Base-by-base conservation (phyloP, 1,140 invertebrate genomes). In the Chironomus striatipennis region DNA sequence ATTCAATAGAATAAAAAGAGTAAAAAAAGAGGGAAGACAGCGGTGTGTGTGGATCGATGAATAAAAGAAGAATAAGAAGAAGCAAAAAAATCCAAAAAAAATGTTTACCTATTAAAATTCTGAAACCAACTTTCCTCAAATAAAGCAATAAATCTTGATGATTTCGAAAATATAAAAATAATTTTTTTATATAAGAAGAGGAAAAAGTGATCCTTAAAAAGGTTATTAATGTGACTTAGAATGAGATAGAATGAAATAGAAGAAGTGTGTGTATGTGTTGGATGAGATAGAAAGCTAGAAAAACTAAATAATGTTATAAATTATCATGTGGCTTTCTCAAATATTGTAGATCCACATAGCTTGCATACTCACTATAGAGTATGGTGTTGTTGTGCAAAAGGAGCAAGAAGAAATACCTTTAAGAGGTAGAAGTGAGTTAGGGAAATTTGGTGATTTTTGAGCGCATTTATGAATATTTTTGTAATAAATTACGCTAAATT, bases 91-190 rank as follows among this genome's bases (percentile, higher is more conserved):
- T 47, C 15, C 43, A 57, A 57, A 57, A 57, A 57, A 57, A n/a
- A n/a, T n/a, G 47, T 57, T 57, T 10, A 57, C 47, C 47, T 57
- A 57, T 57, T 57, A 57, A 57, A 57, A 57, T 57, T 57, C 47
- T 57, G 47, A 57, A n/a, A n/a, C 12, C 9, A 47, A 57, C 47
- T 57, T 57, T 57, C 47, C 47, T 70, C 65, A 70, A 21, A 70
- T 70, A 70, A 70, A 70, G 65, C 65, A 20, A 70, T 70, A 70
- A 70, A 70, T 70, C 65, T 70, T 70, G 20, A 18, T 70, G n/a
- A n/a, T 57, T 34, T 34, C 24, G 24, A 34, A 34, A 34, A 34
- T 34, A 34, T 34, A 34, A 34, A 34, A 34, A 34, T 34, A n/a
- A n/a, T n/a, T n/a, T n/a, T 47, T 47, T 47, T 57, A 15, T 57